Evolutionary conservation across 2,888 invertebrate species (phyloP).

Genomic region (Steinernema carpocapsae): DNA sequence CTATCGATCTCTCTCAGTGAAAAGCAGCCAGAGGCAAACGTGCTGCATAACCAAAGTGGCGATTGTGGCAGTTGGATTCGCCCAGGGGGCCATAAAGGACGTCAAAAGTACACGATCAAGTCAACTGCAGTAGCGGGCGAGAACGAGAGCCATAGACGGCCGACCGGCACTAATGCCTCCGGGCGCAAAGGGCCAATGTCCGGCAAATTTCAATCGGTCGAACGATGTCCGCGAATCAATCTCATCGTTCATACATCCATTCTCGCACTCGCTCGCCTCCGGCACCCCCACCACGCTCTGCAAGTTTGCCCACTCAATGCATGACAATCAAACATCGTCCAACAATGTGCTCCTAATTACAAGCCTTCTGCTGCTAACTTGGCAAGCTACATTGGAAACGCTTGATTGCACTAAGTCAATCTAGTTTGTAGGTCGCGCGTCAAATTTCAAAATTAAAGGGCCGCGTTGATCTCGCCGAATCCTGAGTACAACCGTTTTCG

Average conservation of each 20-base stretch:
- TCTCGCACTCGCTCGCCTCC: conserved; percentile 8
- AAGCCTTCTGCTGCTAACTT: conserved; percentile 21
- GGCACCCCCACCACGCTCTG: not conserved
- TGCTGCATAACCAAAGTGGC: conserved; percentile 35
- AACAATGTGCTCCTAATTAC: conserved; percentile 32
- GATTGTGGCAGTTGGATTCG: conserved; percentile 35
- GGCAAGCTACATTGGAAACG: conserved; percentile 20
- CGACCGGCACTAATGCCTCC: conserved; percentile 21
- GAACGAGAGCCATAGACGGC: conserved; percentile 18
- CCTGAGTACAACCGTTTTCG: too few species aligned
- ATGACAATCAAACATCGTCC: conserved; percentile 18
- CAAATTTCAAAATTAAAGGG: conserved; percentile 9
- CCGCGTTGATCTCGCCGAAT: not conserved
- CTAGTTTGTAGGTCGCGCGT: conserved; percentile 30
- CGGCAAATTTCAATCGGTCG: conserved; percentile 33
- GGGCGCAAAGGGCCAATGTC: conserved; percentile 33
- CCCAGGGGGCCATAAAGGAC: conserved; percentile 34
- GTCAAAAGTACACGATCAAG: conserved; percentile 34
- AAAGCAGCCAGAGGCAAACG: conserved; percentile 35
- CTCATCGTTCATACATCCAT: conserved; percentile 5
- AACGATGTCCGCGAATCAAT: conserved; percentile 33
- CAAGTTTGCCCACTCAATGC: not conserved
- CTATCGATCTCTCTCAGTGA: conserved; percentile 32
- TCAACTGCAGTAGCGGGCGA: conserved; percentile 27
- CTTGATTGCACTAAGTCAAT: conserved; percentile 31